Evolutionary conservation across 2,797 vertebrate species (phyloP), one percentile per base, ranked within the genome.

Genomic region (Podarcis siculus): DNA sequence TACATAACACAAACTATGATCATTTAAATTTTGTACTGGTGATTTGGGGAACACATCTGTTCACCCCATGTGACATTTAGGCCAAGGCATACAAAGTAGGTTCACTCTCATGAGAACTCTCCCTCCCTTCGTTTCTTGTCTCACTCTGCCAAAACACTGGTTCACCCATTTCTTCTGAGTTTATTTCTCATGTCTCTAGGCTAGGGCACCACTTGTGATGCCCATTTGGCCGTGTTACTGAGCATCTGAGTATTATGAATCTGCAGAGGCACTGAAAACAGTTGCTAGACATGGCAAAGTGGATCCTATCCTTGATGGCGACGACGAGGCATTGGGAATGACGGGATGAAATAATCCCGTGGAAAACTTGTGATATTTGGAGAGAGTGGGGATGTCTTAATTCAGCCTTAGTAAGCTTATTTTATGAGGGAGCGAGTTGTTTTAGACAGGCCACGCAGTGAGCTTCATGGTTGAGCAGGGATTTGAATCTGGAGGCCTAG

Each of bases 171-270:
- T 15, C 13, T 79, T 58, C 2, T 78, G 10, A 27, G 42, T 23
- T 78, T 6, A 78, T 55, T 55, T 78, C 78, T 58, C 15, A 8
- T 19, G 72, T 75, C 69, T 32, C 69, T 7, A 72, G 32, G 21
- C 69, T 7, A 72, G 32, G 21, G 32, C 9, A 23, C 19, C 19
- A 73, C 7, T 73, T 76, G 37, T 21, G 17, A 42, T 19, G 37
- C n/a, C 21, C 3, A 42, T 42, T 42, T 9, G 3, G 49, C 12
- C 5, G 6, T 8, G 1, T 1, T 77, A 27, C 5, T 25, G 25
- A 77, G 39, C 8, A 30, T 6, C 4, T 27, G 19, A 15, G 12
- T 2, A 30, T 27, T 23, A 23, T 0, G 0, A 12, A 5, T 27
- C 75, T 77, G 39, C 75, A 77, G 8, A 45, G 19, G 25, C 39